These are phyloP conservation scores for Drosophila ochracea DNA, from an alignment of 2,888 invertebrate species.

Conservation along the genomic window DNA sequence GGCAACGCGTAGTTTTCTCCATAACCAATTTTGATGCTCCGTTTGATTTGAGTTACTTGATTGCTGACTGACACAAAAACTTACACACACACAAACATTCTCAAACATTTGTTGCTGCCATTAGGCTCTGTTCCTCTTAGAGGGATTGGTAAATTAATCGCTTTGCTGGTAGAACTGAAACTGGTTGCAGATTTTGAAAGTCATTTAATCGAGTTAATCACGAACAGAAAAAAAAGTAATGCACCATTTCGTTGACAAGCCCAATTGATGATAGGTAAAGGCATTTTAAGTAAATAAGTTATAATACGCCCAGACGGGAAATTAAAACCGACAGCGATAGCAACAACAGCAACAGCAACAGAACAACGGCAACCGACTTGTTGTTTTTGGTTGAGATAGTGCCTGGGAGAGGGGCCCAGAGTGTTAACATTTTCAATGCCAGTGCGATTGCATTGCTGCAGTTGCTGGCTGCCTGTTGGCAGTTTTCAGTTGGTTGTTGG, in stretches of 20 bases:
- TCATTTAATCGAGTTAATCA: conserved; percentile 44
- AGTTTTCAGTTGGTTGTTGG: background rate
- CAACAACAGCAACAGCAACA: conserved; percentile 6
- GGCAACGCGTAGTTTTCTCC: conserved; percentile 26
- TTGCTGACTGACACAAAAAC: conserved; percentile 13
- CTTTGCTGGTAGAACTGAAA: conserved; percentile 14
- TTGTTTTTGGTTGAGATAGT: conserved; percentile 2
- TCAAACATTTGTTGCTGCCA: conserved; percentile 2
- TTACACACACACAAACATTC: background rate
- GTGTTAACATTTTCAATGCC: conserved; percentile 65
- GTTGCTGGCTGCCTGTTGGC: conserved; percentile 40
- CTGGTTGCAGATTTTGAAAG: conserved; percentile 35
- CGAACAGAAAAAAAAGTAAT: background rate
- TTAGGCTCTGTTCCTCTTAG: background rate
- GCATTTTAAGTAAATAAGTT: conserved; percentile 69
- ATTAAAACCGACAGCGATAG: conserved; percentile 64
- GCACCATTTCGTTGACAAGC: conserved; percentile 50
- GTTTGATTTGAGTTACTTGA: conserved; percentile 26
- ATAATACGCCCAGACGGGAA: conserved; percentile 70
- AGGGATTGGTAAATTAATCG: background rate
- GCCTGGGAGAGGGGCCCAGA: background rate
- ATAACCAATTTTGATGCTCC: conserved; percentile 26
- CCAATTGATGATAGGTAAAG: conserved; percentile 61
- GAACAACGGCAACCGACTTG: conserved; percentile 14
- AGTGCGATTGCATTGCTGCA: conserved; percentile 55